Conservation (phyloP, 1,140 invertebrate species). For the Magallana gigas region DNA sequence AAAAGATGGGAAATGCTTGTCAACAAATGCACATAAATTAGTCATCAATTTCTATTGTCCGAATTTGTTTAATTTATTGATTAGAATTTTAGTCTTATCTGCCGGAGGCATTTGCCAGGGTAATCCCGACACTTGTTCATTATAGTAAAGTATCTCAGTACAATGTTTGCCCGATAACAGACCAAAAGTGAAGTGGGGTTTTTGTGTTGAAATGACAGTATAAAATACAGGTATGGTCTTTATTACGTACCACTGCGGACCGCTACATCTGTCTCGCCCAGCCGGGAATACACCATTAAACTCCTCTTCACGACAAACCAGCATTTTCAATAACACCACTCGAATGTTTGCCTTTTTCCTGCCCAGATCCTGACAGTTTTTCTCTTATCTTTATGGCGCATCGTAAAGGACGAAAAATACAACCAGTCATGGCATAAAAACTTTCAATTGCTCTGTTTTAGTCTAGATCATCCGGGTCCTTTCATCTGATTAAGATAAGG, state of each 20-base stretch:
- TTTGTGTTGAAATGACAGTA: slow-evolving; percentile 11
- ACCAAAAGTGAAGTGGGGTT: slow-evolving; percentile 7
- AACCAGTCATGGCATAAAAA: slow-evolving; percentile 26
- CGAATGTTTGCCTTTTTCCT: slow-evolving; percentile 32
- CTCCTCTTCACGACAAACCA: slow-evolving; percentile 29
- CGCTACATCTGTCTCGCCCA: slow-evolving; percentile 19
- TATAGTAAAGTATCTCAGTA: not conserved
- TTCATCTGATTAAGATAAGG: slow-evolving; percentile 35
- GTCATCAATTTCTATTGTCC: not conserved
- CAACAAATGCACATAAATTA: not conserved
- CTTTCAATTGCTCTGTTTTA: slow-evolving; percentile 33
- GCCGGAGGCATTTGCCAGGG: not conserved
- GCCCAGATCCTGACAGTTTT: slow-evolving; percentile 23
- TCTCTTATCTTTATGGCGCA: slow-evolving; percentile 35
- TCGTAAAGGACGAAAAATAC: slow-evolving; percentile 30
- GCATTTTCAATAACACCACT: slow-evolving; percentile 30
- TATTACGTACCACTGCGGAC: slow-evolving; percentile 1
- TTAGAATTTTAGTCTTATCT: not conserved
- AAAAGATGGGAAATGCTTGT: too few species aligned
- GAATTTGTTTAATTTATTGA: not conserved
- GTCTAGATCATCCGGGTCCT: slow-evolving; percentile 17
- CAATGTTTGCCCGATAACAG: slow-evolving; percentile 12
- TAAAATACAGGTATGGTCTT: slow-evolving; percentile 17
- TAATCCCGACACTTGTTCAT: not conserved
- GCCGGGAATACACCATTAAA: slow-evolving; percentile 23